Evolutionary conservation across 2,888 invertebrate genomes (phyloP).

Genomic region (Cataglyphis cursor): DNA sequence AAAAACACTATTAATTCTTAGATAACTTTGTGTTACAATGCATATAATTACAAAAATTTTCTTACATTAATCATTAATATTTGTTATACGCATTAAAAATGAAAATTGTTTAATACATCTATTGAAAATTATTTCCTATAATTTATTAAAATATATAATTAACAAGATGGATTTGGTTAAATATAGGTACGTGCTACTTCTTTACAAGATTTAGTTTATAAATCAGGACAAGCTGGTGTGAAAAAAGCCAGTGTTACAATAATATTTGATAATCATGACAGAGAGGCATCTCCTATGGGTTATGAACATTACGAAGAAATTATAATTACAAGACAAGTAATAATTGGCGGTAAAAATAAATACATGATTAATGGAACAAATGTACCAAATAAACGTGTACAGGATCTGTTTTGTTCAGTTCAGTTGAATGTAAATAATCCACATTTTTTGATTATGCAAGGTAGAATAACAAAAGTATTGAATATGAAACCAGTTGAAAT

Average conservation of each 20-base stretch:
- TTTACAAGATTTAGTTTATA: constrained; percentile 98
- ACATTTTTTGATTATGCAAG: constrained; percentile 99
- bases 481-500: constrained; percentile 99
- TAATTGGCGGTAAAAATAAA: constrained; percentile 96
- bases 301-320: constrained; percentile 97
- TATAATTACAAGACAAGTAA: constrained; percentile 95
- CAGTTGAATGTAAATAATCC: constrained; percentile 99
- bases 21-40: not conserved
- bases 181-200: constrained; percentile 95
- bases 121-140: not conserved
- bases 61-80: not conserved
- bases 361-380: constrained; percentile 97
- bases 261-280: constrained; percentile 96
- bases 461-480: constrained; percentile 98
- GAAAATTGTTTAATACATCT: not conserved
- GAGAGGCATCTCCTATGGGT: constrained; percentile 94
- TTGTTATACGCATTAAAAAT: not conserved
- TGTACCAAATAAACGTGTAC: constrained; percentile 96
- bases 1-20: not conserved
- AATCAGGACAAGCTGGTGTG: constrained; percentile 98
- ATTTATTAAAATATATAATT: not conserved
- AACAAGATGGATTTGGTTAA: not conserved
- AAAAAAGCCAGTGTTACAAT: constrained; percentile 98
- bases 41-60: not conserved
- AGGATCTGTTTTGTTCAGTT: constrained; percentile 98